Percentiles rank a stretch among this genome's conserved stretches.
phyloP scores from a whole-genome alignment of 2,797 vertebrate genomes.

The Hippocampus kuda region DNA sequence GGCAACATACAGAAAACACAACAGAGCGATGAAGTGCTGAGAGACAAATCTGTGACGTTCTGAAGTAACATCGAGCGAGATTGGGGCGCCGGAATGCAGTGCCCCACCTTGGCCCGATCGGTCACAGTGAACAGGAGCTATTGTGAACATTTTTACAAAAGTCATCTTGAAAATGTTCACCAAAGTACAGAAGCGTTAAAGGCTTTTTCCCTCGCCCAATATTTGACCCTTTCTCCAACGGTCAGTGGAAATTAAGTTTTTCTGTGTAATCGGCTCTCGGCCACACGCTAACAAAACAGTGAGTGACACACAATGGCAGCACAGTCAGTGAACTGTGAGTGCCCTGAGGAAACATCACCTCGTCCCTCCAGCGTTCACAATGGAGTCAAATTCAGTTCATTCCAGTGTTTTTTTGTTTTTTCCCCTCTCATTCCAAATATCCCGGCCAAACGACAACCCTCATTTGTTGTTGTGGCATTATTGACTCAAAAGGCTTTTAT shows the following conservation, averaged over 20 bases:
- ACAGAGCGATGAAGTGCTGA: too few relatives aligned
- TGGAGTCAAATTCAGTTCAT: slow-evolving; percentile 23
- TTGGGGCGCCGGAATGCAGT: too few relatives aligned
- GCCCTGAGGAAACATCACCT: slow-evolving; percentile 17
- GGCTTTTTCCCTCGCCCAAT: neutral
- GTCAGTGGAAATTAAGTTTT: neutral
- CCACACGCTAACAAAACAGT: slow-evolving; percentile 4
- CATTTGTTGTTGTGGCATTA: slow-evolving; percentile 6
- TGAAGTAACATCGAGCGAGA: too few relatives aligned
- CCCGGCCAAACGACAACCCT: slow-evolving; percentile 22
- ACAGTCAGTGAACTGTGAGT: slow-evolving; percentile 27
- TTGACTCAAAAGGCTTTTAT: slow-evolving; percentile 16
- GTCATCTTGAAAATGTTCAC: neutral
- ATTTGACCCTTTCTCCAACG: neutral
- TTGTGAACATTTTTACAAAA: too few relatives aligned
- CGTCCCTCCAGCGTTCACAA: slow-evolving; percentile 18
- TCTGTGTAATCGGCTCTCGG: neutral
- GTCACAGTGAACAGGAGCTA: too few relatives aligned
- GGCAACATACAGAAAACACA: too few relatives aligned
- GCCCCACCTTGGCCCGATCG: too few relatives aligned
- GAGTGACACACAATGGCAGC: slow-evolving; percentile 18
- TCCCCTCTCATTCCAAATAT: slow-evolving; percentile 27
- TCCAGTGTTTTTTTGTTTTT: slow-evolving; percentile 24
- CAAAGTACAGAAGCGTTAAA: neutral
- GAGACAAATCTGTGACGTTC: too few relatives aligned